phyloP scores from a whole-genome alignment of 1,140 invertebrate genomes.

The Tribolium castaneum region DNA sequence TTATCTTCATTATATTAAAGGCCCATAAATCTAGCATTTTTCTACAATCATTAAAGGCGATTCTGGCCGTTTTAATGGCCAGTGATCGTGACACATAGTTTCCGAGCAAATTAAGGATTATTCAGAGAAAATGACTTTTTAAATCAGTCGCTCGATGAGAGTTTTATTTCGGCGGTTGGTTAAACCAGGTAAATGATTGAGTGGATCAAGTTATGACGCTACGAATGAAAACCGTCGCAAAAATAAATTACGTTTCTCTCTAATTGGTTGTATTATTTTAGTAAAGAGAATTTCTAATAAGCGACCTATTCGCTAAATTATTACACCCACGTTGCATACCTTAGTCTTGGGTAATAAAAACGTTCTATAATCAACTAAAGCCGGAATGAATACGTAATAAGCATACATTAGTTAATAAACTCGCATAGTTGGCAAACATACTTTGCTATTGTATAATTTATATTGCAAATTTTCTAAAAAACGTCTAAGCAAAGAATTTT shows the following conservation, averaged over 20 bases:
- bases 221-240: neutral
- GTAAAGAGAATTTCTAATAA: neutral
- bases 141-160: neutral
- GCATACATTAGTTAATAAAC: neutral
- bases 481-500: too few species aligned
- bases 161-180: neutral
- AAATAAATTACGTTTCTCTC: neutral
- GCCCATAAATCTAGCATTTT: conserved; percentile 44
- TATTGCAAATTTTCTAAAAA: too few species aligned
- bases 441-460: neutral
- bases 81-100: neutral
- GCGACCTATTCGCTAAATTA: neutral
- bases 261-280: neutral
- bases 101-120: neutral
- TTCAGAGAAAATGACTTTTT: neutral
- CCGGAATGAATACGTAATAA: neutral
- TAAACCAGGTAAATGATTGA: neutral
- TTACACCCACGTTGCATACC: too few species aligned
- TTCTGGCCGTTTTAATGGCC: conserved; percentile 5
- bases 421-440: neutral
- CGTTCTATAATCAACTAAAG: neutral
- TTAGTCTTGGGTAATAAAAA: neutral
- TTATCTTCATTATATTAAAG: conserved; percentile 48
- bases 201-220: neutral
- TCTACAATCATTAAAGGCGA: conserved; percentile 30